A percentile compares a stretch with the other conserved stretches of the same genome.
These are phyloP conservation scores for Arctocebus calabarensis DNA, from an alignment of 2,797 vertebrate genomes.

Conservation along the genomic window DNA sequence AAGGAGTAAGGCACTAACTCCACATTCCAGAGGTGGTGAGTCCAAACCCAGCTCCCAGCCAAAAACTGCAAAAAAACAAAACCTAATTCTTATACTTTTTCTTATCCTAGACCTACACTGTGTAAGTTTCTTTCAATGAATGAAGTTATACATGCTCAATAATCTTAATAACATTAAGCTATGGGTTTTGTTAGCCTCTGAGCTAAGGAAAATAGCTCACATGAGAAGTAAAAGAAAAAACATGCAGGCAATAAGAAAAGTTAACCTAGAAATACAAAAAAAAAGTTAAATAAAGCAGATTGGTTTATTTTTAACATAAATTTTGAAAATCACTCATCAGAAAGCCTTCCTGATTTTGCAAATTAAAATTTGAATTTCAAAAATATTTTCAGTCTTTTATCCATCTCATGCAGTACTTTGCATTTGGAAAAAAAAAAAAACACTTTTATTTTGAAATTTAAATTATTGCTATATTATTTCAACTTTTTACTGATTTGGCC, in stretches of 20 bases:
- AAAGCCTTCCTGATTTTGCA: background rate
- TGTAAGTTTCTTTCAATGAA: background rate
- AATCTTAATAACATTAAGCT: background rate
- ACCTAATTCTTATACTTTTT: background rate
- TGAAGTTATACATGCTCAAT: background rate
- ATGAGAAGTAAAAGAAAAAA: background rate
- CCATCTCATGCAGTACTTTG: background rate
- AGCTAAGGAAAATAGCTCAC: background rate
- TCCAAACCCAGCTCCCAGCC: too few relatives aligned
- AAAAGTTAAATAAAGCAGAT: background rate
- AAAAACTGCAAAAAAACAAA: too few relatives aligned
- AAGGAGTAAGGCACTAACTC: too few relatives aligned
- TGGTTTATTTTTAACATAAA: background rate
- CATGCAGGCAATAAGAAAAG: background rate
- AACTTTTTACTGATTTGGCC: background rate
- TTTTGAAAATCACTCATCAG: background rate
- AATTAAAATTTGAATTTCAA: background rate
- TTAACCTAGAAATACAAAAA: background rate
- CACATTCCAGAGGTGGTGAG: too few relatives aligned
- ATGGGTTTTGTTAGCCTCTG: background rate
- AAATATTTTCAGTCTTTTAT: background rate
- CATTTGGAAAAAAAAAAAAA: background rate
- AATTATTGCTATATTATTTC: background rate
- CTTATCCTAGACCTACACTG: rapidly evolving
- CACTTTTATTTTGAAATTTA: background rate